Base-by-base conservation (phyloP, 1,140 invertebrate species). In the Drosophila nigromelanica region DNA sequence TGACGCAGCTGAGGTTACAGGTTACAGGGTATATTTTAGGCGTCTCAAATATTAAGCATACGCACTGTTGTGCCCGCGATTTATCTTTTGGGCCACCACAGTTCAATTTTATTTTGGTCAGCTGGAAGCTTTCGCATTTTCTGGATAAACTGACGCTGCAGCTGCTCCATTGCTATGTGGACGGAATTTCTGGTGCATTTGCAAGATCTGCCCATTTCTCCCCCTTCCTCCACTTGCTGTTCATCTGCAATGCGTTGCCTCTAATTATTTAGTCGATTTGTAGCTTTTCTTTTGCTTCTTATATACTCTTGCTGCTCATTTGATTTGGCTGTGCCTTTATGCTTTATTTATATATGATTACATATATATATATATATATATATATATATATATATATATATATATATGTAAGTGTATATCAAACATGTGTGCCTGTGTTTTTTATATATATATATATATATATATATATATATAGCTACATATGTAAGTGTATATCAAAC, bases 261-360 rank as follows among this genome's bases (percentile, higher is more conserved):
- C 56, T 74, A 67, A 81, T 81, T 74, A 82, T 74, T 81, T 74
- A 60, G 59, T 64, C 63, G 73, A 77, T 78, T 81, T 81, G 54
- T 60, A 73, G 63, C 62, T 81, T 81, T 72, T 64, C n/a, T 35
- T 24, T 63, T 42, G 21, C 27, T 66, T 18, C 2, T 18, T 18
- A 18, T 18, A 2, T 18, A 18, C 18, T 18, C 18, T 18, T 8
- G 18, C 52, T 56, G 55, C 58, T 67, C 74, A 74, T 47, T 81
- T 81, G 77, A 74, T 77, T 81, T 81, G 67, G 67, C 55, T 73
- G 55, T n/a, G n/a, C n/a, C n/a, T 18, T 18, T 18, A 18, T 39
- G 33, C 40, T 43, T 30, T 45, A 48, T 66, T 75, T 70, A 69
- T 69, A 69, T 63, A 52, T 14, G n/a, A n/a, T n/a, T n/a, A n/a